phyloP scores from a whole-genome alignment of 1,140 invertebrate genomes.

The Cyclargus thomasi region DNA sequence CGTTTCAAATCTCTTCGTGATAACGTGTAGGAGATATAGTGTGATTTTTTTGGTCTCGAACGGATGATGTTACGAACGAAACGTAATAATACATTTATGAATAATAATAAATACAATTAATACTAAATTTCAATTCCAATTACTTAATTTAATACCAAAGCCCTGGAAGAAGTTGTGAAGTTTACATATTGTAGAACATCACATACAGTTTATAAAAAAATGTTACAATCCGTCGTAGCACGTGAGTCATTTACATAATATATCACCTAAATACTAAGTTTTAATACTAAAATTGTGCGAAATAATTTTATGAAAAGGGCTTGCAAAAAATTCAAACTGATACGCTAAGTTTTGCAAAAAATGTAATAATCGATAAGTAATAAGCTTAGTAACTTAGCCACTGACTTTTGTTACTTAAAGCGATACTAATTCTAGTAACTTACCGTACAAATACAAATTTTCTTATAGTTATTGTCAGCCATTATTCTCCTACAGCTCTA shows the following conservation, averaged over 20 bases:
- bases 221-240: too few species aligned
- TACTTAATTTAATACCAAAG: background rate
- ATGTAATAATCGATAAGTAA: background rate
- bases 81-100: too few species aligned
- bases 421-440: background rate
- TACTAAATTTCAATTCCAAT: background rate
- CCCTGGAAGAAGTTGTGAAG: background rate
- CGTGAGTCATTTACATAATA: background rate
- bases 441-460: slow-evolving; percentile 16
- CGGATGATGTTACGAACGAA: too few species aligned
- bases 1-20: too few species aligned
- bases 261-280: background rate
- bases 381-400: background rate
- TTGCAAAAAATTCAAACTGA: background rate
- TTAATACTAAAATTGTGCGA: slow-evolving; percentile 10
- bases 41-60: too few species aligned
- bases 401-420: background rate
- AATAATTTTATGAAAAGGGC: background rate
- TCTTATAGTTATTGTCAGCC: slow-evolving; percentile 52
- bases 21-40: too few species aligned
- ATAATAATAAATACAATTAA: background rate
- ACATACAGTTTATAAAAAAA: background rate
- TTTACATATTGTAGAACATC: background rate
- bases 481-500: slow-evolving; percentile 64
- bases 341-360: background rate